Conservation (phyloP, 2,888 invertebrate species). For the Torymus auratus region DNA sequence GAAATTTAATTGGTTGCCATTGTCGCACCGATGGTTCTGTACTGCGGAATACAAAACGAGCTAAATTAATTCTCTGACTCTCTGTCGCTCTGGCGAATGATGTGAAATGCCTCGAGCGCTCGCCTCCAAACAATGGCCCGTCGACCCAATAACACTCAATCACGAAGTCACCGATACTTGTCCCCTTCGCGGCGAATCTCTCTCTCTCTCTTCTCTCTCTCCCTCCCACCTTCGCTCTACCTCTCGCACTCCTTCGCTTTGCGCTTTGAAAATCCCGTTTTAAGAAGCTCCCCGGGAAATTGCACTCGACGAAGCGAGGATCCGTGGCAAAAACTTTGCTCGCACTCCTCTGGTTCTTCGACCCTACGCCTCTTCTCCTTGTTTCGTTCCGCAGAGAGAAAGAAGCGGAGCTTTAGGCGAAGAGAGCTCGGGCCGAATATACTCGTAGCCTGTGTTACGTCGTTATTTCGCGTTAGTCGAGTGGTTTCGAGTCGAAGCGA, state of each 20-base stretch:
- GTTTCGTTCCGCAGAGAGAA: background rate
- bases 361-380: background rate
- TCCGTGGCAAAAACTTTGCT: constrained; percentile 37
- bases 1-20: constrained; percentile 9
- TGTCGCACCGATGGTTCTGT: background rate
- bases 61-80: constrained; percentile 40
- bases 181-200: constrained; percentile 12
- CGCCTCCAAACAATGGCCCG: constrained; percentile 32
- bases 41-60: constrained; percentile 15
- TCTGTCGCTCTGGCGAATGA: background rate
- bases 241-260: constrained; percentile 23
- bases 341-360: background rate
- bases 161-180: constrained; percentile 49
- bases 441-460: too few relatives aligned
- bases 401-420: too few relatives aligned
- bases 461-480: too few relatives aligned
- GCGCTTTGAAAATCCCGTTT: constrained; percentile 52
- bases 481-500: too few relatives aligned
- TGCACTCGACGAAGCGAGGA: constrained; percentile 51
- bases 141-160: constrained; percentile 49
- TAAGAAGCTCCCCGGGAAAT: constrained; percentile 50
- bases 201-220: background rate
- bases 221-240: background rate
- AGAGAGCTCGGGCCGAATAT: too few relatives aligned
- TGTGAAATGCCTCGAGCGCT: background rate